Conservation (phyloP, 2,113 vertebrate genomes). For the Dryoscopus gambensis region DNA sequence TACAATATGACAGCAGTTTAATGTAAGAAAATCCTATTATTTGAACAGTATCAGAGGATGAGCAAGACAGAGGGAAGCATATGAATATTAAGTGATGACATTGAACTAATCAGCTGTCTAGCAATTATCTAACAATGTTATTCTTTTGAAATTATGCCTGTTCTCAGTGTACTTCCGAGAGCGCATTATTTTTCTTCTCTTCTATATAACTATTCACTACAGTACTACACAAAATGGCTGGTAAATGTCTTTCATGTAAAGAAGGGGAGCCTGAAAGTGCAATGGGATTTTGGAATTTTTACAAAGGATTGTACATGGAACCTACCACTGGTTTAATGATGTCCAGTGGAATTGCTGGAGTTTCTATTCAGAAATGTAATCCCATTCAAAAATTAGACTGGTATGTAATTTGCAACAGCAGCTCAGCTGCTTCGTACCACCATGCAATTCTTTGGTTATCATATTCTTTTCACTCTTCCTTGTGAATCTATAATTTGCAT, state of each 20-base stretch:
- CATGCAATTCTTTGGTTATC: not conserved
- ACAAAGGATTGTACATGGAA: not conserved
- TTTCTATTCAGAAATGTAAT: not conserved
- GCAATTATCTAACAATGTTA: not conserved
- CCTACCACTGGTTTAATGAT: not conserved
- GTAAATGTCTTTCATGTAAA: not conserved
- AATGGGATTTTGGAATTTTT: not conserved
- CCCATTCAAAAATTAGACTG: not conserved
- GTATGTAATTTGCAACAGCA: not conserved
- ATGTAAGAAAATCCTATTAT: not conserved
- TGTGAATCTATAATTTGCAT: slow-evolving; percentile 6
- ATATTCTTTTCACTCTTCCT: not conserved
- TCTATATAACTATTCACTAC: not conserved
- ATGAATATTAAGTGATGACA: not conserved
- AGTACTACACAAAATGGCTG: not conserved
- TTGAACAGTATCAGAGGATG: not conserved
- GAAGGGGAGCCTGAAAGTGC: not conserved
- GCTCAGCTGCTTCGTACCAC: not conserved
- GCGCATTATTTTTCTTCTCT: not conserved
- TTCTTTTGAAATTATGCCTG: not conserved
- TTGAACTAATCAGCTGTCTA: not conserved
- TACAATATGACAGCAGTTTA: not conserved
- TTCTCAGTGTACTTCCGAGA: not conserved
- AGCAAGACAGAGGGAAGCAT: not conserved
- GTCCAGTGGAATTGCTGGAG: not conserved